These are phyloP conservation scores for Leptonema lineaticorne DNA, from an alignment of 1,140 invertebrate genomes.

Conservation along the genomic window DNA sequence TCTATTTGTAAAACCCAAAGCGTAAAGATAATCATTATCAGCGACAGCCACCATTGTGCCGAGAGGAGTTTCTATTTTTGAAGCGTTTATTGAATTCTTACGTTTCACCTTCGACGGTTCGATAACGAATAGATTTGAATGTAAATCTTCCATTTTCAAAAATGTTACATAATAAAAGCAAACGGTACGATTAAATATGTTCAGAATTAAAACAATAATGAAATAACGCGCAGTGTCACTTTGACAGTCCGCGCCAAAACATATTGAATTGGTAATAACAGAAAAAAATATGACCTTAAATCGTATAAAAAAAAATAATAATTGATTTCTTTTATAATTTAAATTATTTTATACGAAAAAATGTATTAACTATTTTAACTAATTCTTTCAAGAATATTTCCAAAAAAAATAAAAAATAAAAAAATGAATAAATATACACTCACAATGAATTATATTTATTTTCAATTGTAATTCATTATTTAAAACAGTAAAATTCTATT, in stretches of 20 bases:
- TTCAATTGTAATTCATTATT: no score
- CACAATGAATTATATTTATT: no score
- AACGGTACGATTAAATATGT: not conserved
- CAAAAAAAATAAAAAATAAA: no score
- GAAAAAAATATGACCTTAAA: not conserved
- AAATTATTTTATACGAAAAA: no score
- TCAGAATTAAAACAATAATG: not conserved
- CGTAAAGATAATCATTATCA: slow-evolving; percentile 34
- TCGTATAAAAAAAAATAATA: no score
- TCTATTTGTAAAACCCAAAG: slow-evolving; percentile 24
- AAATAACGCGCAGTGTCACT: not conserved
- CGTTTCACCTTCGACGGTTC: not conserved
- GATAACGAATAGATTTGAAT: not conserved
- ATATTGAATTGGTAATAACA: not conserved
- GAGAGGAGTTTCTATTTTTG: slow-evolving; percentile 21
- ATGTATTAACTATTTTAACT: no score
- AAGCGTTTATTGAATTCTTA: not conserved
- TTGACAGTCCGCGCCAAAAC: slow-evolving; percentile 10
- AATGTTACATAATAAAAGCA: not conserved
- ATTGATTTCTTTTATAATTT: no score
- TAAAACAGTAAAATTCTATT: no score
- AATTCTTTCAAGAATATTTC: no score
- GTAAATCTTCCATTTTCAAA: not conserved
- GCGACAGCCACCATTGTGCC: slow-evolving; percentile 34
- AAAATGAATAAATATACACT: no score